These are phyloP conservation scores for Micromussa lordhowensis DNA, from an alignment of 92 coral and sea anemone species.

Conservation along the genomic window DNA sequence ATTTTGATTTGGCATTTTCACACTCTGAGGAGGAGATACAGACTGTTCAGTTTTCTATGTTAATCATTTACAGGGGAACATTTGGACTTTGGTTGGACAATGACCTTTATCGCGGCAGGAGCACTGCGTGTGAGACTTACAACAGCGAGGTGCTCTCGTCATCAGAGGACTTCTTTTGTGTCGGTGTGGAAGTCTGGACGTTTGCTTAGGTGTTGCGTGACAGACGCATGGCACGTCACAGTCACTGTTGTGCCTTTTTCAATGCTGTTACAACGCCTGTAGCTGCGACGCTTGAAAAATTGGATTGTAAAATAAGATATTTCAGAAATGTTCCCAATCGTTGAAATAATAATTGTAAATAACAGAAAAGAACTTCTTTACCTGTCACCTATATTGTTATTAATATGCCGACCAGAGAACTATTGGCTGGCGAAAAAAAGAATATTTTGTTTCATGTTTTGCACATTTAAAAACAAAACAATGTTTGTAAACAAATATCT, in stretches of 20 bases:
- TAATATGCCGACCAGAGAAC: too few relatives aligned
- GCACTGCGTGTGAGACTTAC: slow-evolving; percentile 87
- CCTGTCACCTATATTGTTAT: too few relatives aligned
- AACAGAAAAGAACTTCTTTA: background rate
- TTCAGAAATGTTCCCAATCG: background rate
- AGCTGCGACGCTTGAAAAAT: too few relatives aligned
- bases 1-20: too few relatives aligned
- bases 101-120: slow-evolving; percentile 86
- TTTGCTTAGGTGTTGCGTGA: slow-evolving; percentile 54
- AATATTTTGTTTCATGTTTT: too few relatives aligned
- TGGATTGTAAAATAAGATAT: background rate
- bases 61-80: slow-evolving; percentile 61
- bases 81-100: slow-evolving; percentile 89
- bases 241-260: background rate
- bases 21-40: background rate
- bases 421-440: too few relatives aligned
- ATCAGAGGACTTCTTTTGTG: slow-evolving; percentile 77
- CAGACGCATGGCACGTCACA: background rate
- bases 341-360: background rate
- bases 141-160: slow-evolving; percentile 84
- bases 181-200: slow-evolving; percentile 88
- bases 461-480: too few relatives aligned
- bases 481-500: too few relatives aligned
- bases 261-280: too few relatives aligned
- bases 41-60: background rate